phyloP scores from a whole-genome alignment of 2,797 vertebrate genomes.

The Myiotriccus ornatus region DNA sequence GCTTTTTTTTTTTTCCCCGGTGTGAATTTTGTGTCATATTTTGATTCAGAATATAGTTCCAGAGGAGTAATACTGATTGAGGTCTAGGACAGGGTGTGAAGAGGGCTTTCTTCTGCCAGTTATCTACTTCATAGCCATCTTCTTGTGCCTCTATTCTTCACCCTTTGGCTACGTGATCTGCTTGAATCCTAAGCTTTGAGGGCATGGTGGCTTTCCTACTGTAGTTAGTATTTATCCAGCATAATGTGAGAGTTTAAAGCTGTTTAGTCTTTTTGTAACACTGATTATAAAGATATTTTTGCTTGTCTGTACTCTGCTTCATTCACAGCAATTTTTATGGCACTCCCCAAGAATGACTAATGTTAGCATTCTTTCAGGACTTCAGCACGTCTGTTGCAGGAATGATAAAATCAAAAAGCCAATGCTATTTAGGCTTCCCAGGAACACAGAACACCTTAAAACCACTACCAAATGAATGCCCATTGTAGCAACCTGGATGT shows the following conservation, averaged over 20 bases:
- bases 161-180: neutral
- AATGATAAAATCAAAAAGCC: neutral
- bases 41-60: neutral
- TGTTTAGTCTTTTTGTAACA: neutral
- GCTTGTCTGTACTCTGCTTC: neutral
- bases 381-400: neutral
- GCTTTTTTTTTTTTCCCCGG: neutral
- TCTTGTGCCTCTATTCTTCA: neutral
- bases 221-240: neutral
- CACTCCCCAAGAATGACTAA: neutral
- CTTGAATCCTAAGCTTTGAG: neutral
- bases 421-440: neutral
- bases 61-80: neutral
- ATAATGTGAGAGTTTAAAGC: neutral
- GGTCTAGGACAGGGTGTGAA: neutral
- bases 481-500: neutral
- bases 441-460: neutral
- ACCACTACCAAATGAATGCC: fast-evolving
- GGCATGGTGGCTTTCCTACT: neutral
- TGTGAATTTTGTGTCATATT: neutral
- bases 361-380: neutral
- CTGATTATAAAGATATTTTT: neutral
- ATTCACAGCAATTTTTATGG: neutral
- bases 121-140: neutral
- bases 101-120: neutral